Evolutionary conservation across 2,113 vertebrate genomes (phyloP).

Genomic region (Oostethus manadensis): DNA sequence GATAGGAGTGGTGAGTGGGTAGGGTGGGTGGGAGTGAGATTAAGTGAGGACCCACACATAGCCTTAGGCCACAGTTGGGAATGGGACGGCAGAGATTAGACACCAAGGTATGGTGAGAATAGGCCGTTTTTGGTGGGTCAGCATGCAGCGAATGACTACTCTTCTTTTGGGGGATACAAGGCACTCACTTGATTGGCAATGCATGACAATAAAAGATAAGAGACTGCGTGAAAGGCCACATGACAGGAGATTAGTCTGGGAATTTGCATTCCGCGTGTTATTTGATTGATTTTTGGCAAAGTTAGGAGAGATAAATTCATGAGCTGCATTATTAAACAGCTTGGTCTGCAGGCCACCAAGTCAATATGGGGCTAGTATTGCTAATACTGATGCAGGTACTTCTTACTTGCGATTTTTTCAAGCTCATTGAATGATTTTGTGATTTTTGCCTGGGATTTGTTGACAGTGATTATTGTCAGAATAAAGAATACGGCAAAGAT

Average conservation of each 20-base stretch:
- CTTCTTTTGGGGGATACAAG: slow-evolving; percentile 17
- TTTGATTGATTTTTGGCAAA: slow-evolving; percentile 33
- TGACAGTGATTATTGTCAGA: too few species aligned
- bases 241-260: slow-evolving; percentile 10
- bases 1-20: slow-evolving; percentile 33
- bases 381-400: too few species aligned
- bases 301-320: slow-evolving; percentile 31
- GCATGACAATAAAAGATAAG: slow-evolving; percentile 33
- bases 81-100: slow-evolving; percentile 66
- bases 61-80: slow-evolving; percentile 67
- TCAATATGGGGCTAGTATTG: too few species aligned
- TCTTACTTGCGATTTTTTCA: too few species aligned
- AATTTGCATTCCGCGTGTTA: slow-evolving; percentile 19
- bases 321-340: slow-evolving; percentile 40
- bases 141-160: slow-evolving; percentile 4
- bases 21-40: slow-evolving; percentile 54
- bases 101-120: slow-evolving; percentile 29
- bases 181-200: slow-evolving; percentile 19
- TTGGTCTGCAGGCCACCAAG: slow-evolving; percentile 6
- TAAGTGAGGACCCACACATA: slow-evolving; percentile 56
- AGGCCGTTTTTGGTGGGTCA: slow-evolving; percentile 40
- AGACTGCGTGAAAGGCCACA: slow-evolving; percentile 5
- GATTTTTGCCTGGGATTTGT: too few species aligned
- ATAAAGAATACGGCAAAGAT: too few species aligned
- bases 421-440: too few species aligned